Evolutionary conservation across 2,113 vertebrate species (phyloP), one percentile per base, ranked within the genome.

Genomic region (Coregonus clupeaformis): DNA sequence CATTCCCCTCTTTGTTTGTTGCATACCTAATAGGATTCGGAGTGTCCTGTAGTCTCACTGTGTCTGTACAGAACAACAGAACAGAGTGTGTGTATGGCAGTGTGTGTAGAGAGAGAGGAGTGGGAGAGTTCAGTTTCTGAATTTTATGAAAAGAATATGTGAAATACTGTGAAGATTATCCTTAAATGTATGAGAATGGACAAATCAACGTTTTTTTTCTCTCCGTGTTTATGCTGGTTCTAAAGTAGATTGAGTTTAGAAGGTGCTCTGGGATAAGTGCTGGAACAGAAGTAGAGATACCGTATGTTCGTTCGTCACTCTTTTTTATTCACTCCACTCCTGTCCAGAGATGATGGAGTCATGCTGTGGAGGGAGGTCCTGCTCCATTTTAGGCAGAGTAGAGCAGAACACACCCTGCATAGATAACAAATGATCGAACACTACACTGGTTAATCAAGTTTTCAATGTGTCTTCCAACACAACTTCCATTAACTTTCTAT

Each of bases 211-310:
- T 22, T 67, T 67, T 81, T 83, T 74, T 65, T 52, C 30, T 69
- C 65, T 68, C 55, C 22, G 68, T 79, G 52, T 80, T 85, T 74
- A 67, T 73, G 66, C 70, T 73, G 72, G 60, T 79, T 84, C 30
- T 80, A 77, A 68, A 84, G 85, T 82, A 77, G 75, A 79, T 77
- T 77, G 80, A 83, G 57, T 79, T 82, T 87, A 86, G 89, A 83
- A 88, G 82, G 80, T 80, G 75, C 77, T 83, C 71, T 27, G 79
- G 85, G 79, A 83, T 78, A 65, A 80, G 71, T 68, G 80, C 76
- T 1, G 29, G 65, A 82, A 81, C 77, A 84, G 63, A 27, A 52
- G 36, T 1, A 42, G 49, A 18, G 49, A 52, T 52, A 52, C 49
- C 6, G 2, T 27, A 27, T 27, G 52, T 42, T 24, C 4, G 72